A percentile compares a stretch with the other conserved stretches of the same genome.
These are phyloP conservation scores for Balaeniceps rex DNA, from an alignment of 2,113 vertebrate species.

Conservation along the genomic window DNA sequence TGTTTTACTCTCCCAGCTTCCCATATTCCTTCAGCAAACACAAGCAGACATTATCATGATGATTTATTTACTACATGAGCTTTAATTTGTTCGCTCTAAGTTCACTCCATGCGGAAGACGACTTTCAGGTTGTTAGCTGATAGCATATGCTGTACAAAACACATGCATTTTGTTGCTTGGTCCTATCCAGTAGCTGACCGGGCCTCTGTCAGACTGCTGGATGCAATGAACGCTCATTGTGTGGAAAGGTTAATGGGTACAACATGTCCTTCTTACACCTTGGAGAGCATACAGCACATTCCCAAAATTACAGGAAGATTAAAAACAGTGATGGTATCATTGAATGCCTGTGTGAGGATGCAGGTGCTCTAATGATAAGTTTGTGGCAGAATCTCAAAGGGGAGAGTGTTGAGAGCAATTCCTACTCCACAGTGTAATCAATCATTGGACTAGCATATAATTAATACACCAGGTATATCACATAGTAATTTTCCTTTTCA, in stretches of 20 bases:
- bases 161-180: not conserved
- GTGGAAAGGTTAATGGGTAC: constrained; percentile 46
- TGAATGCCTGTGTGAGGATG: constrained; percentile 53
- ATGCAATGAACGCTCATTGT: not conserved
- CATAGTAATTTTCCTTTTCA: constrained; percentile 46
- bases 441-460: constrained; percentile 66
- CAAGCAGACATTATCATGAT: constrained; percentile 12
- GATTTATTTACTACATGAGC: constrained; percentile 61
- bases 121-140: constrained; percentile 38
- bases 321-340: constrained; percentile 68
- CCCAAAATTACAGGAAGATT: constrained; percentile 61
- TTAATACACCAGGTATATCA: constrained; percentile 55
- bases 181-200: not conserved
- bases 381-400: constrained; percentile 37
- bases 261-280: constrained; percentile 57
- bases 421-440: constrained; percentile 65
- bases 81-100: constrained; percentile 52
- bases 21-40: constrained; percentile 25
- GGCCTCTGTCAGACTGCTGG: not conserved
- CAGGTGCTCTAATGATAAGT: constrained; percentile 66
- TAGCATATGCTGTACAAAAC: not conserved
- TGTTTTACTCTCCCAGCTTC: not conserved
- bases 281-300: constrained; percentile 54
- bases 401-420: constrained; percentile 60
- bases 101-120: constrained; percentile 14